A percentile compares a stretch with the other conserved stretches of the same genome.
Conservation (phyloP, 2,888 invertebrate species). For the Cheilosia vernalis region DNA sequence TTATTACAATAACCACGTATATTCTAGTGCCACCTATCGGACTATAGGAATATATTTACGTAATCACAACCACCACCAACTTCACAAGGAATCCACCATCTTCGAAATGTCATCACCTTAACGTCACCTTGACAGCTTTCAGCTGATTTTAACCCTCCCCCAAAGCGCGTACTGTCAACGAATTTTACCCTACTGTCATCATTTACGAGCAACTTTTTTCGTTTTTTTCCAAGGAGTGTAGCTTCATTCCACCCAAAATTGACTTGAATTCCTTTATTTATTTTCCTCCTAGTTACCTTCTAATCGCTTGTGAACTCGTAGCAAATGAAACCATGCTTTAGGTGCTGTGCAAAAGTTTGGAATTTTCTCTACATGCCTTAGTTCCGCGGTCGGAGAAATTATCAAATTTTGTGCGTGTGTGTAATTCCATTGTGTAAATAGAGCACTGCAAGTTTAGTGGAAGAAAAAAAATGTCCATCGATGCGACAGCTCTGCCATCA, state of each 20-base stretch:
- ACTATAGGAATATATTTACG: neutral
- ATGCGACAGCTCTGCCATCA: conserved; percentile 89
- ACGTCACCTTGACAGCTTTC: conserved; percentile 62
- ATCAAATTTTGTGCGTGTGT: conserved; percentile 55
- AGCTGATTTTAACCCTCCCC: conserved; percentile 67
- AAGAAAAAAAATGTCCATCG: conserved; percentile 84
- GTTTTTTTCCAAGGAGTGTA: conserved; percentile 68
- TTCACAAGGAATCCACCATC: conserved; percentile 16
- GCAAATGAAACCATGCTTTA: conserved; percentile 38
- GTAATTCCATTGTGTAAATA: conserved; percentile 65
- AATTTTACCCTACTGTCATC: conserved; percentile 68
- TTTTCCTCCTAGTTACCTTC: conserved; percentile 16
- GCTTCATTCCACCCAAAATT: conserved; percentile 54
- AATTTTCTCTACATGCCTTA: conserved; percentile 53
- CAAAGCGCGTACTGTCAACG: conserved; percentile 51
- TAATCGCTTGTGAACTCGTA: conserved; percentile 1
- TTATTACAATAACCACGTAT: neutral
- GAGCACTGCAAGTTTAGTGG: conserved; percentile 30
- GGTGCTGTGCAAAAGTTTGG: neutral
- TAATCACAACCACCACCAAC: conserved; percentile 27
- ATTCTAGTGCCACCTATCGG: conserved; percentile 10
- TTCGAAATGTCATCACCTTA: conserved; percentile 24
- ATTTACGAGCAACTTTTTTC: conserved; percentile 57
- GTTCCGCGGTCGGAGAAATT: conserved; percentile 28
- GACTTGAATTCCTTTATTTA: conserved; percentile 47